Conservation (phyloP, 2,113 vertebrate genomes). For the Tachuris rubrigastra region DNA sequence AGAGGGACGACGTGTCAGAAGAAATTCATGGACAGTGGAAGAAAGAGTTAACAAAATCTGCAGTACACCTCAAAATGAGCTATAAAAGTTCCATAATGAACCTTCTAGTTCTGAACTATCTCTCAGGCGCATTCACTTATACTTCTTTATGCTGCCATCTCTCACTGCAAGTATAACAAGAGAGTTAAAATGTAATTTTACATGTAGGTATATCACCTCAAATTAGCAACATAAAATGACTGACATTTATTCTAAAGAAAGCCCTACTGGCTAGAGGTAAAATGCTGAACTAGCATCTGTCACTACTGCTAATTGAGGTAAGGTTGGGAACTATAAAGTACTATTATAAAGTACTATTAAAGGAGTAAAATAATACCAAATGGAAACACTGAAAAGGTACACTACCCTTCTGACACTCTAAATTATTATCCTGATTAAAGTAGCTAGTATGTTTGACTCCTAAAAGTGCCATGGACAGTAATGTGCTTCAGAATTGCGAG, state of each 20-base stretch:
- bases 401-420: slow-evolving; percentile 58
- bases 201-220: slow-evolving; percentile 69
- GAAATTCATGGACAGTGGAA: neutral
- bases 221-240: slow-evolving; percentile 73
- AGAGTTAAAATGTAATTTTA: slow-evolving; percentile 66
- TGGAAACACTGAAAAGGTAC: slow-evolving; percentile 60
- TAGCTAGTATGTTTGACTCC: slow-evolving; percentile 45
- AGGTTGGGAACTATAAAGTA: slow-evolving; percentile 65
- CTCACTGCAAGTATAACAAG: slow-evolving; percentile 52
- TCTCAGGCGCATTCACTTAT: slow-evolving; percentile 25
- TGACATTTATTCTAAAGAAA: slow-evolving; percentile 72
- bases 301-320: slow-evolving; percentile 67
- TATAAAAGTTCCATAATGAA: slow-evolving; percentile 58
- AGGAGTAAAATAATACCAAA: slow-evolving; percentile 68
- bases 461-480: slow-evolving; percentile 45
- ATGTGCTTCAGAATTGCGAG: neutral
- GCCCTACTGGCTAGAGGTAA: slow-evolving; percentile 53
- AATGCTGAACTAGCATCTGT: slow-evolving; percentile 73
- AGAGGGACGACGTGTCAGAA: neutral
- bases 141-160: slow-evolving; percentile 55
- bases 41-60: slow-evolving; percentile 54
- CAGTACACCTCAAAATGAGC: slow-evolving; percentile 34
- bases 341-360: slow-evolving; percentile 67
- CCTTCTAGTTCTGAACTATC: slow-evolving; percentile 39
- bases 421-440: slow-evolving; percentile 57